A percentile compares a stretch with the other conserved stretches of the same genome.
These are phyloP conservation scores for Helicoverpa zea DNA, from an alignment of 1,140 invertebrate species.

Conservation along the genomic window DNA sequence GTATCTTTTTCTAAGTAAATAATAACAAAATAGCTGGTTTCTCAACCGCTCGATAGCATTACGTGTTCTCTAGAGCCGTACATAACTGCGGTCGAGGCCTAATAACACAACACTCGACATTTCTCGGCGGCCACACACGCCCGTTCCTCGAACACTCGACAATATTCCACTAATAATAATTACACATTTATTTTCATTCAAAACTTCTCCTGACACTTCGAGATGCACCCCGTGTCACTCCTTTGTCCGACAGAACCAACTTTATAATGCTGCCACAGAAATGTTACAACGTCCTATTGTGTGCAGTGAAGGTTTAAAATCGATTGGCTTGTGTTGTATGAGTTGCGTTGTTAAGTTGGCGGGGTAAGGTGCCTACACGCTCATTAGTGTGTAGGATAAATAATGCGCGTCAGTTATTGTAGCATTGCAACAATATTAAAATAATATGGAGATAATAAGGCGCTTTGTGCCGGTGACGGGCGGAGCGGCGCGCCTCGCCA, in stretches of 20 bases:
- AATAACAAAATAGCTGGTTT: not conserved
- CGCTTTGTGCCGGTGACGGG: constrained; percentile 44
- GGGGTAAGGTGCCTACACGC: constrained; percentile 57
- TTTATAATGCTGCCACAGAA: constrained; percentile 2
- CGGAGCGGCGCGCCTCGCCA: not conserved
- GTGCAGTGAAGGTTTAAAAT: constrained; percentile 40
- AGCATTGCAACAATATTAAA: constrained; percentile 59
- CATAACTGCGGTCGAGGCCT: constrained; percentile 9
- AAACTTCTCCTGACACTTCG: constrained; percentile 55
- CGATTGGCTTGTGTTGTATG: not conserved
- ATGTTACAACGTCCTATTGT: not conserved
- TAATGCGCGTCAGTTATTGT: constrained; percentile 52
- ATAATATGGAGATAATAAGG: constrained; percentile 60
- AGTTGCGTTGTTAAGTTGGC: constrained; percentile 21
- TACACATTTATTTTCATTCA: constrained; percentile 61
- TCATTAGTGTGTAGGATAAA: constrained; percentile 61
- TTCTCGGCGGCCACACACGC: constrained; percentile 36
- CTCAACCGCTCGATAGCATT: constrained; percentile 9
- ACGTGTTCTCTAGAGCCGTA: constrained; percentile 3
- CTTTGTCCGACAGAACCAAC: constrained; percentile 47
- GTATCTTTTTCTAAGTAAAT: too few relatives aligned
- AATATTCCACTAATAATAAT: constrained; percentile 63
- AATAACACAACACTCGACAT: constrained; percentile 48
- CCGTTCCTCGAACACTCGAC: constrained; percentile 52
- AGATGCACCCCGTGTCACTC: constrained; percentile 57